Evolutionary conservation across 2,113 vertebrate species (phyloP).

Genomic region (Noturus placidus): DNA sequence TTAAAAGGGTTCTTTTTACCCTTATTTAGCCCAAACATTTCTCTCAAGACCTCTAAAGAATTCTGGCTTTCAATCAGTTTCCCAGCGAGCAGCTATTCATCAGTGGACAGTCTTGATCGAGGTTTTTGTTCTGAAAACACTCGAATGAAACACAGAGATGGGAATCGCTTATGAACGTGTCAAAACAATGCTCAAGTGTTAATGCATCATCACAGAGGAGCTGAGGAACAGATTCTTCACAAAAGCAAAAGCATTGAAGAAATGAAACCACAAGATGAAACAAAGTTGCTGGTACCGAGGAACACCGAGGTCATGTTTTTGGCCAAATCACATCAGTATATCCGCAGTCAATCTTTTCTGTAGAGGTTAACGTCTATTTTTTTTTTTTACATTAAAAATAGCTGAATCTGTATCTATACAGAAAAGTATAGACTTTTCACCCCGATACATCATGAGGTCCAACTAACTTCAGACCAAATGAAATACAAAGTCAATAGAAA

Average conservation of each 20-base stretch:
- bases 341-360: background rate
- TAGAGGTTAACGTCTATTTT: background rate
- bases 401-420: background rate
- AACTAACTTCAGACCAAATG: background rate
- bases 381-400: background rate
- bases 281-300: background rate
- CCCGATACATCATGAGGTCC: background rate
- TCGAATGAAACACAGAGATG: background rate
- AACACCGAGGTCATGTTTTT: background rate
- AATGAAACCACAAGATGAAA: background rate
- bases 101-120: background rate
- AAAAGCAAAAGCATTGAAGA: background rate
- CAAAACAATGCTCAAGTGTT: conserved; percentile 19
- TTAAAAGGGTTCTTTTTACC: background rate
- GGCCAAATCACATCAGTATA: background rate
- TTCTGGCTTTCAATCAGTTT: background rate
- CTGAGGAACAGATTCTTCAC: background rate
- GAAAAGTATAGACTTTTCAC: background rate
- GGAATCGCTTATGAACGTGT: background rate
- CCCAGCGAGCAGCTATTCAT: background rate
- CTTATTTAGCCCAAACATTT: background rate
- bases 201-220: background rate
- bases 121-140: background rate
- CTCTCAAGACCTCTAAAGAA: background rate
- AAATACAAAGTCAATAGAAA: background rate